phyloP scores from a whole-genome alignment of 2,888 invertebrate species.

The Seira ritae region DNA sequence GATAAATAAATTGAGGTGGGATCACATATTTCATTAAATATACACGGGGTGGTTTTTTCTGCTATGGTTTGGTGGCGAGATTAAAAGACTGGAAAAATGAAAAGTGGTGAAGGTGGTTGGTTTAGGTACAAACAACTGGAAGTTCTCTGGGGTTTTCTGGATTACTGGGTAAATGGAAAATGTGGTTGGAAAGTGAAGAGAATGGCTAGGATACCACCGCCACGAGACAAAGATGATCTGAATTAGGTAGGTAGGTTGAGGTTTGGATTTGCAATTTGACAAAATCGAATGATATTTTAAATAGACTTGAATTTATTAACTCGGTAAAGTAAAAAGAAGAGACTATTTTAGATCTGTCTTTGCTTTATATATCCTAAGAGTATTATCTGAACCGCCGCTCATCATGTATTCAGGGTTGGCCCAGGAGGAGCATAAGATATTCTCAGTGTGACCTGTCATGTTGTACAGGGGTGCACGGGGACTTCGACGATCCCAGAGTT shows the following conservation, averaged over 20 bases:
- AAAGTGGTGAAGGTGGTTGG: constrained; percentile 14
- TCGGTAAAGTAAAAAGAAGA: too few relatives aligned
- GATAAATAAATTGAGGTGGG: constrained; percentile 60
- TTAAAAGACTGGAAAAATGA: constrained; percentile 29
- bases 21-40: constrained; percentile 43
- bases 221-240: neutral
- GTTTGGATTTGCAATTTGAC: too few relatives aligned
- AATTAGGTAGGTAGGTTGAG: too few relatives aligned
- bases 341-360: constrained; percentile 74
- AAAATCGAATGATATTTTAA: too few relatives aligned
- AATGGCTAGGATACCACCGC: neutral
- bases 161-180: neutral
- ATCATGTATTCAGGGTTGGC: constrained; percentile 89
- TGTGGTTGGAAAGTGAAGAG: neutral
- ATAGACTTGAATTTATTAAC: too few relatives aligned
- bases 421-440: constrained; percentile 96
- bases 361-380: constrained; percentile 90
- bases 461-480: constrained; percentile 94
- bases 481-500: constrained; percentile 96
- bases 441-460: constrained; percentile 94
- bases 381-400: constrained; percentile 95
- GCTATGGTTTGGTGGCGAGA: constrained; percentile 5
- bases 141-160: constrained; percentile 2
- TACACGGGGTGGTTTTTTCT: constrained; percentile 38
- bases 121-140: neutral